Percentiles rank a stretch among this genome's conserved stretches.
Evolutionary conservation across 2,888 invertebrate genomes (phyloP).

Genomic region (Agriotes lineatus): DNA sequence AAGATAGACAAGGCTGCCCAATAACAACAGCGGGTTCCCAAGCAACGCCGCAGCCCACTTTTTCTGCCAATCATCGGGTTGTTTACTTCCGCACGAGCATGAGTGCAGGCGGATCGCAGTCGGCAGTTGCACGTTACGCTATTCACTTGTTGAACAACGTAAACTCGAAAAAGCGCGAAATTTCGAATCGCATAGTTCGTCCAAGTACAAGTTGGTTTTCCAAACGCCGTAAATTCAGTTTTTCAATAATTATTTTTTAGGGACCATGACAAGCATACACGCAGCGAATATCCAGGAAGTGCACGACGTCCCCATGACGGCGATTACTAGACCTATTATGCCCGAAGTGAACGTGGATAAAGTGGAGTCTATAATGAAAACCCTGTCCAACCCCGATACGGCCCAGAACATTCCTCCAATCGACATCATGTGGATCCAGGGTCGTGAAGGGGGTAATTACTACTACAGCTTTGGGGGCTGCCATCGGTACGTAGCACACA

Average conservation of each 20-base stretch:
- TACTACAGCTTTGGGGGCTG: conserved; percentile 94
- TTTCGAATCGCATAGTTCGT: conserved; percentile 22
- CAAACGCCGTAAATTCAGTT: background rate
- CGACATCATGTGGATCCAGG: conserved; percentile 88
- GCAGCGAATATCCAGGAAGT: conserved; percentile 76
- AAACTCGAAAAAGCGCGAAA: conserved; percentile 24
- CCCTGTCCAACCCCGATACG: conserved; percentile 72
- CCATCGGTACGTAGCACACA: conserved; percentile 86
- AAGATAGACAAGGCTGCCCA: no score
- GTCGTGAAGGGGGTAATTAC: conserved; percentile 85
- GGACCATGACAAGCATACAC: conserved; percentile 68
- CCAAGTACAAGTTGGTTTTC: conserved; percentile 33
- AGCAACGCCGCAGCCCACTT: background rate
- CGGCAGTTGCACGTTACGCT: conserved; percentile 31
- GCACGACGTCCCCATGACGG: conserved; percentile 83
- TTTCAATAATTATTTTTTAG: conserved; percentile 26
- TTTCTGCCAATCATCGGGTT: conserved; percentile 18
- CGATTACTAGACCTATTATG: conserved; percentile 81
- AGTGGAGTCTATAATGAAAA: conserved; percentile 83
- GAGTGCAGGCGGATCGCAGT: conserved; percentile 20
- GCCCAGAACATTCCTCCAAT: conserved; percentile 81
- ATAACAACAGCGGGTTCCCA: no score
- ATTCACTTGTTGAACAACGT: conserved; percentile 35
- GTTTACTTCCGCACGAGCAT: conserved; percentile 1
- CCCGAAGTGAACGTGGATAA: conserved; percentile 82